A percentile compares a stretch with the other conserved stretches of the same genome.
phyloP scores from a whole-genome alignment of 2,113 vertebrate species.

The Aspiorhynchus laticeps region DNA sequence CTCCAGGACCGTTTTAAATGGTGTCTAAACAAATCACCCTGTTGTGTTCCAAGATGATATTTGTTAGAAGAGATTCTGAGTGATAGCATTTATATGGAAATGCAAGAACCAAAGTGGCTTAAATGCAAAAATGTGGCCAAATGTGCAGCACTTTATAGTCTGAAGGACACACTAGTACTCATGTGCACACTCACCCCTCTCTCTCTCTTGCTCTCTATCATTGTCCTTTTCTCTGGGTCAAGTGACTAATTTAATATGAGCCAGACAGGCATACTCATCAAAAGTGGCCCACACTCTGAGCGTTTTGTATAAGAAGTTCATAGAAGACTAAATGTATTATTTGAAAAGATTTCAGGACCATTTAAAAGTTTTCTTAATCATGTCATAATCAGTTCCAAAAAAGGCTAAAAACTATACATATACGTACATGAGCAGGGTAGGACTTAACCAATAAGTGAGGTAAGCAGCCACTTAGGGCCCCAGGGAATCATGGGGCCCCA shows the following conservation, averaged over 20 bases:
- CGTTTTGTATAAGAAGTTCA: background rate
- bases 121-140: background rate
- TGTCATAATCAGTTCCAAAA: background rate
- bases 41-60: conserved; percentile 21
- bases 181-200: background rate
- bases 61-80: conserved; percentile 6
- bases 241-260: conserved; percentile 3
- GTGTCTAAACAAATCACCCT: background rate
- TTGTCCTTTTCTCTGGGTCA: background rate
- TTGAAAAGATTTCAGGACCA: background rate
- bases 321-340: background rate
- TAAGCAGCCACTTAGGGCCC: too few relatives aligned
- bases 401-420: background rate
- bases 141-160: background rate
- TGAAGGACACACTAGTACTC: background rate
- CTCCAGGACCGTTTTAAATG: background rate
- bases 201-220: background rate
- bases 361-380: background rate
- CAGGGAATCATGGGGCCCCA: background rate
- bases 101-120: background rate
- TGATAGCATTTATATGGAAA: conserved; percentile 30
- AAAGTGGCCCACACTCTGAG: background rate
- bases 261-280: background rate
- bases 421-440: background rate
- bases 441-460: background rate